Conservation (phyloP, 2,888 invertebrate species). For the Nomada ruficornis region DNA sequence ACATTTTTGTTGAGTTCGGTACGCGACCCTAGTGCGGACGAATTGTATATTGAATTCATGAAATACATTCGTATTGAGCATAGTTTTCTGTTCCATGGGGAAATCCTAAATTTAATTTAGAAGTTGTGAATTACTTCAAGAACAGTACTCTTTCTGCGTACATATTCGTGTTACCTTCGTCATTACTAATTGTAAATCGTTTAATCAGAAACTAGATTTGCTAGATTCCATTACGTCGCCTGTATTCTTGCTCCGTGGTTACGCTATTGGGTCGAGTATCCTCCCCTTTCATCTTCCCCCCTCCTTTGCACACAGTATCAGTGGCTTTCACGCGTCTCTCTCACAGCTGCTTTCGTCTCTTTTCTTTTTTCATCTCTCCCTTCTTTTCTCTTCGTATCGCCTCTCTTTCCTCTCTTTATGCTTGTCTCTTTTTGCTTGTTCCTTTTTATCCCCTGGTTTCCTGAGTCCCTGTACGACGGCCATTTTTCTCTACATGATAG, state of each 20-base stretch:
- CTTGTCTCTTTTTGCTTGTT: conserved; percentile 22
- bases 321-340: conserved; percentile 63
- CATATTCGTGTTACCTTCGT: conserved; percentile 15
- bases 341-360: conserved; percentile 37
- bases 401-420: conserved; percentile 34
- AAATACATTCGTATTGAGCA: too few relatives aligned
- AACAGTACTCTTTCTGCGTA: background rate
- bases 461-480: conserved; percentile 23
- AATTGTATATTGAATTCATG: background rate
- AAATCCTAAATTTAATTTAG: background rate
- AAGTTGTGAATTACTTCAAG: background rate
- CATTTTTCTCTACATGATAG: conserved; percentile 57
- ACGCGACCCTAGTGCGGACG: background rate
- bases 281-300: conserved; percentile 57
- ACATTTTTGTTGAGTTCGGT: background rate
- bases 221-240: conserved; percentile 40
- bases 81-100: background rate
- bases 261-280: conserved; percentile 66
- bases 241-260: conserved; percentile 42
- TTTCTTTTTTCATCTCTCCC: conserved; percentile 33
- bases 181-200: conserved; percentile 31
- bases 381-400: conserved; percentile 19
- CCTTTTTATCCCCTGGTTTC: conserved; percentile 26
- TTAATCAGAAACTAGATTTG: conserved; percentile 45
- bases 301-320: conserved; percentile 48